Conservation (phyloP, 2,113 vertebrate genomes). For the Anoplopoma fimbria region DNA sequence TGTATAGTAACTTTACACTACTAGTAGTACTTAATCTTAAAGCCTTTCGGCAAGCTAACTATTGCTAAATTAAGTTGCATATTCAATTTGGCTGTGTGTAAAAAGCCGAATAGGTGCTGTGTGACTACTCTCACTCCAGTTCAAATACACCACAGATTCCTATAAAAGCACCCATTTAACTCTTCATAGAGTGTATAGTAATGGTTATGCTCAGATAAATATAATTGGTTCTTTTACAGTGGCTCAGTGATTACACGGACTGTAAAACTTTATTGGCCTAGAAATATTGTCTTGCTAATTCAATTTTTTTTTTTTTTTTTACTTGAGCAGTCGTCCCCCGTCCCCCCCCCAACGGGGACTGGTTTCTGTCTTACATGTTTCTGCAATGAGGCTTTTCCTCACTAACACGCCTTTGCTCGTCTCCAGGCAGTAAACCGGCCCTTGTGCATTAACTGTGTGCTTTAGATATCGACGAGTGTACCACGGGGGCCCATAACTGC, state of each 20-base stretch:
- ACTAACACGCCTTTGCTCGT: not conserved
- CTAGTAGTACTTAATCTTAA: not conserved
- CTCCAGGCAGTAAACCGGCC: constrained; percentile 26
- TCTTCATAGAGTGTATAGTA: constrained; percentile 18
- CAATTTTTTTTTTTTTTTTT: constrained; percentile 17
- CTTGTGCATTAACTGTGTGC: constrained; percentile 43
- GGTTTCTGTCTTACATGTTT: constrained; percentile 6
- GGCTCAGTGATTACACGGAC: constrained; percentile 53
- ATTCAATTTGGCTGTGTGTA: too few species aligned
- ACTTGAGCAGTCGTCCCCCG: constrained; percentile 17
- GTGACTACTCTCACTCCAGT: not conserved
- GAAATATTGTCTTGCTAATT: constrained; percentile 52
- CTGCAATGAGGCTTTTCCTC: constrained; percentile 10
- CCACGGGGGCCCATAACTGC: constrained; percentile 91
- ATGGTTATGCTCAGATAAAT: constrained; percentile 55
- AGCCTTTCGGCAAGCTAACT: not conserved
- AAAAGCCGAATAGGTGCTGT: not conserved
- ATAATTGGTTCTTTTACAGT: constrained; percentile 55
- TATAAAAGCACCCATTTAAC: constrained; percentile 22
- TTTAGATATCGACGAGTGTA: constrained; percentile 94
- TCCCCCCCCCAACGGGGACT: not conserved
- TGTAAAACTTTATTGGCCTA: constrained; percentile 58
- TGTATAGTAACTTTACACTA: constrained; percentile 6
- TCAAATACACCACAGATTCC: not conserved
- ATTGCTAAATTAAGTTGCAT: not conserved